These are phyloP conservation scores for Typhlomys cinereus DNA, from an alignment of 2,113 vertebrate species.

Conservation along the genomic window DNA sequence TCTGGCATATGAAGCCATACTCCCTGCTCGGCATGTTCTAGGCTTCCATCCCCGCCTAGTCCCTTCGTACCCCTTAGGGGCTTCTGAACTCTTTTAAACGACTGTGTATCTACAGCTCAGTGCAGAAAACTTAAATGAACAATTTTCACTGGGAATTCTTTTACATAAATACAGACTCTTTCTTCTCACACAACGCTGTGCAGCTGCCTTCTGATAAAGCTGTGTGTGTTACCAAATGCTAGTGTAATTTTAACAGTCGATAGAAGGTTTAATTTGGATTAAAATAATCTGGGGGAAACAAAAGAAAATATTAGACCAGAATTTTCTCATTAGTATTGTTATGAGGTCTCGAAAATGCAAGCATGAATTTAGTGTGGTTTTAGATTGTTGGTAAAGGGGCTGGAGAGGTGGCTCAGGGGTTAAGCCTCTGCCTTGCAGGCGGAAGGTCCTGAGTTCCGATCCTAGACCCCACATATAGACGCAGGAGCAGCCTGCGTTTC, in stretches of 20 bases:
- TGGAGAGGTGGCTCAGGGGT: no score
- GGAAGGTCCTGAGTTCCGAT: no score
- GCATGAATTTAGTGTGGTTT: neutral
- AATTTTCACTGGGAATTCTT: constrained; percentile 29
- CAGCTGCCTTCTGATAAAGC: constrained; percentile 7
- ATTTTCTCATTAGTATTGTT: neutral
- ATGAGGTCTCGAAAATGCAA: neutral
- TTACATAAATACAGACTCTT: neutral
- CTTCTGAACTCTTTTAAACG: neutral
- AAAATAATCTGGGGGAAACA: neutral
- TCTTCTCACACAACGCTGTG: constrained; percentile 25
- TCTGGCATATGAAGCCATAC: neutral
- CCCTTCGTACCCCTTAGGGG: neutral
- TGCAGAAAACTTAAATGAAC: constrained; percentile 29
- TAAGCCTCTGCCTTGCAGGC: no score
- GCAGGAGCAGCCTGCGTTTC: no score
- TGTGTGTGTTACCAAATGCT: neutral
- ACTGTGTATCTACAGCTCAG: neutral
- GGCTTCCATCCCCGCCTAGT: neutral
- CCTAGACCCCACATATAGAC: no score
- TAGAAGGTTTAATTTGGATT: neutral
- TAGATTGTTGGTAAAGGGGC: neutral
- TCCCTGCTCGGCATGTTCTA: constrained; percentile 22
- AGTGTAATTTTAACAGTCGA: neutral
- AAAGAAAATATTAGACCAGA: neutral